Evolutionary conservation across 2,888 invertebrate species (phyloP), one percentile per base, ranked within the genome.

Genomic region (Cepaea hortensis): DNA sequence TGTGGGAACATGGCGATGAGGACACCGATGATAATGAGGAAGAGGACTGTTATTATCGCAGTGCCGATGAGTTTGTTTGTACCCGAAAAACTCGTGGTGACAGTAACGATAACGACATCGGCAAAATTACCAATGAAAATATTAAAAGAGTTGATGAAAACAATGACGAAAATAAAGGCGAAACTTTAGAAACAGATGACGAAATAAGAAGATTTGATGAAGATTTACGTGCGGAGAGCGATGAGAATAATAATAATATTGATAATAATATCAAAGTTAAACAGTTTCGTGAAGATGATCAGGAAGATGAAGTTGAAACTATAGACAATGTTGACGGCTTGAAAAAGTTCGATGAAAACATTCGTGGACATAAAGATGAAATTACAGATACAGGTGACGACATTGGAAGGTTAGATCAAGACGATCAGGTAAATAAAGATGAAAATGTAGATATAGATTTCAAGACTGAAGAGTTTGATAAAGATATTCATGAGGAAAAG

Each of bases 271-370:
- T 15, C 65, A 65, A 18, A 18, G 18, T n/a, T 68, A 55, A 55
- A 50, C 20, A 55, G 46, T 20, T 50, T n/a, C 3, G 55, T 11
- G 70, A n/a, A 61, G 68, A 75, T 23, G 79, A 77, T 50, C n/a
- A 82, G n/a, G 50, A 9, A n/a, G 72, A 87, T 11, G 50, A 65
- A 18, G 61, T n/a, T n/a, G 80, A 68, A 9, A 80, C n/a, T 18
- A 61, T 20, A 11, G n/a, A 23, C 55, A 15, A 23, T n/a, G 23
- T 55, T 61, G 79, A 61, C n/a, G 61, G 18, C 20, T n/a, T 11
- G 20, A 35, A 55, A 15, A 13, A 5, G 23, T 48, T 9, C 62
- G 13, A 11, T 15, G 35, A 35, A n/a, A 35, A 15, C n/a, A 13
- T n/a, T n/a, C 62, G 62, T 15, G 79, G 61, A n/a, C 2, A 20